A percentile compares a stretch with the other conserved stretches of the same genome.
Conservation (phyloP, 2,113 vertebrate genomes). For the Ciconia stormi region DNA sequence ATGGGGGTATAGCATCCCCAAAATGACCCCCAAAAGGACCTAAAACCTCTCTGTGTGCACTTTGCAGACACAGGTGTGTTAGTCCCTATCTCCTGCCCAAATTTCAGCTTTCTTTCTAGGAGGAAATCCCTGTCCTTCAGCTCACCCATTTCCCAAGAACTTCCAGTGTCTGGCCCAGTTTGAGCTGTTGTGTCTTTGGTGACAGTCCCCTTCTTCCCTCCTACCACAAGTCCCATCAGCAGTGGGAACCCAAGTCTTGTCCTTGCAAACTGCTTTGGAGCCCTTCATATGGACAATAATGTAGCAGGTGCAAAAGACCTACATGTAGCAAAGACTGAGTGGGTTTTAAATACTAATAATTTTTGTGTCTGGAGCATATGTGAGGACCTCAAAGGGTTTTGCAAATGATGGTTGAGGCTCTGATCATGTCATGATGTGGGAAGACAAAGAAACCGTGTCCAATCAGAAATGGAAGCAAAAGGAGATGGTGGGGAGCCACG, state of each 20-base stretch:
- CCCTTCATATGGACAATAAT: neutral
- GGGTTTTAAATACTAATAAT: neutral
- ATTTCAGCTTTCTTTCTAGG: neutral
- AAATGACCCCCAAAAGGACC: neutral
- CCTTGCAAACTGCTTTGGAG: neutral
- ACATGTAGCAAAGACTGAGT: neutral
- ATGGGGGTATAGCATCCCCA: neutral
- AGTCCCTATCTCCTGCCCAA: neutral
- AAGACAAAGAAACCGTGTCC: neutral
- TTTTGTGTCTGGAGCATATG: neutral
- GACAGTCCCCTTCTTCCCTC: neutral
- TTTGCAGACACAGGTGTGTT: neutral
- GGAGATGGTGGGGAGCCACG: neutral
- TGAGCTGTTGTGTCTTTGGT: neutral
- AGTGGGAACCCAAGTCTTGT: neutral
- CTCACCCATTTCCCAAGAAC: neutral
- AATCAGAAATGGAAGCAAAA: neutral
- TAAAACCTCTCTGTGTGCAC: neutral
- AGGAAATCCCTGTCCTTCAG: neutral
- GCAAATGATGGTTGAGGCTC: neutral
- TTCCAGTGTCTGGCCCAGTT: neutral
- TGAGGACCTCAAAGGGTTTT: neutral
- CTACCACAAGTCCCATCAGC: neutral
- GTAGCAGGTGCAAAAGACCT: neutral
- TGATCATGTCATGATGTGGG: neutral